phyloP scores from a whole-genome alignment of 2,888 invertebrate genomes.

The Ophion ventricosus region DNA sequence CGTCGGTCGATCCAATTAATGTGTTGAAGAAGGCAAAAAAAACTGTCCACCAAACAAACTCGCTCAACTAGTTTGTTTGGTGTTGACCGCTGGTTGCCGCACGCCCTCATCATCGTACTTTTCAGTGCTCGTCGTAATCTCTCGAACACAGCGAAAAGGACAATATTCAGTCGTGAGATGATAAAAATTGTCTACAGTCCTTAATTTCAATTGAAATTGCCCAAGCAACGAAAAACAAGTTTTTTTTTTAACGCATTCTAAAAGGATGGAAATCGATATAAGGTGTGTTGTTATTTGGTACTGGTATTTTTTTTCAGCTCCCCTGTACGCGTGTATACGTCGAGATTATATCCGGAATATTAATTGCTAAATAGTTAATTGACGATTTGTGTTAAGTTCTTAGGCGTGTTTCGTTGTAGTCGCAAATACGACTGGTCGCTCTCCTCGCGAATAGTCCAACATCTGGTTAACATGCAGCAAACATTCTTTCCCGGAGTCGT shows the following conservation, averaged over 20 bases:
- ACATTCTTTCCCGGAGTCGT: slow-evolving; percentile 4
- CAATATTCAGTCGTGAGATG: background rate
- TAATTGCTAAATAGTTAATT: background rate
- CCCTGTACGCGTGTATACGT: too few relatives aligned
- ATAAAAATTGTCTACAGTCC: background rate
- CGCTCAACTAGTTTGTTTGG: background rate
- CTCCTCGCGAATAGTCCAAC: slow-evolving; percentile 23
- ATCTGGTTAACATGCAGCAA: slow-evolving; percentile 48
- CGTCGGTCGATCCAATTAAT: background rate
- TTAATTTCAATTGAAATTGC: too few relatives aligned
- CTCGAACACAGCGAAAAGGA: background rate
- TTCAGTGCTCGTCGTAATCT: background rate
- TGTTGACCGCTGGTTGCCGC: background rate
- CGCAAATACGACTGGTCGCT: background rate
- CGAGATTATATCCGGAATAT: background rate
- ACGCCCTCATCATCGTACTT: background rate
- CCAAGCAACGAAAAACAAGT: too few relatives aligned
- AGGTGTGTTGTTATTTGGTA: too few relatives aligned
- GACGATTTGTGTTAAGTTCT: background rate
- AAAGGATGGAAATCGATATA: too few relatives aligned
- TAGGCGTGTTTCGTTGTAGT: background rate
- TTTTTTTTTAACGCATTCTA: too few relatives aligned
- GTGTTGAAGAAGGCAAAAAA: background rate
- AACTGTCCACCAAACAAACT: background rate
- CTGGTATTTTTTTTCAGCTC: too few relatives aligned